A percentile compares a stretch with the other conserved stretches of the same genome.
Conservation (phyloP, 2,797 vertebrate genomes). For the Gobionotothen gibberifrons region DNA sequence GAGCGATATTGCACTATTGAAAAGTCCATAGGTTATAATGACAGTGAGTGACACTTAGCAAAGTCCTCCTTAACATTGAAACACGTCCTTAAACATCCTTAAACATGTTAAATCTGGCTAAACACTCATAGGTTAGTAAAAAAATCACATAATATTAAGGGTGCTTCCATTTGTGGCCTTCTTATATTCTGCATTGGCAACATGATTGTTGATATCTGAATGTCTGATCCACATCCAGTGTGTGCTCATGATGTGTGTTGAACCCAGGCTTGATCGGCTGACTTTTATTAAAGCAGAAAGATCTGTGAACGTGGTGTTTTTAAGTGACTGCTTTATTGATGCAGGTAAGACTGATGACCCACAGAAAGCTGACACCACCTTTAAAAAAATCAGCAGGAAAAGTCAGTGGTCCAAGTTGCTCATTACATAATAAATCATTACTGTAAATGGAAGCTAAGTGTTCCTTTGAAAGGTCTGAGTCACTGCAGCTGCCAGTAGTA, state of each 20-base stretch:
- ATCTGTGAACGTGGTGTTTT: constrained; percentile 4
- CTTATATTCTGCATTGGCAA: constrained; percentile 2
- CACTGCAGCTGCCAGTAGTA: constrained; percentile 66
- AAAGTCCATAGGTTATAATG: neutral
- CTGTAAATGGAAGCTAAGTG: constrained; percentile 50
- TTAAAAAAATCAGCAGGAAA: constrained; percentile 33
- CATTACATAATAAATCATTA: constrained; percentile 54
- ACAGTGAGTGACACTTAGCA: neutral
- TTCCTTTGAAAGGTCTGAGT: constrained; percentile 70
- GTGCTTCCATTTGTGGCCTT: neutral
- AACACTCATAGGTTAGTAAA: neutral
- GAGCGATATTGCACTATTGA: neutral
- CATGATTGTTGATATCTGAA: constrained; percentile 8
- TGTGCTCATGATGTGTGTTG: constrained; percentile 20
- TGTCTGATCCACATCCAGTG: constrained; percentile 2
- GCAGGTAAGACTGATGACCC: constrained; percentile 24
- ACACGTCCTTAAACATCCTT: neutral
- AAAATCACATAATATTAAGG: neutral
- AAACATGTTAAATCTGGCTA: neutral
- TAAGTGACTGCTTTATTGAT: constrained; percentile 1
- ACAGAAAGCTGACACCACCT: constrained; percentile 22
- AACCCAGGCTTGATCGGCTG: constrained; percentile 1
- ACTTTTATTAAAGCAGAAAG: constrained; percentile 4
- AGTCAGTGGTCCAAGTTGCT: constrained; percentile 9
- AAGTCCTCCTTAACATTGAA: no score